Percentiles rank a stretch among this genome's conserved stretches.
These are phyloP conservation scores for Athripsodes cinereus DNA, from an alignment of 2,888 invertebrate species.

Conservation along the genomic window DNA sequence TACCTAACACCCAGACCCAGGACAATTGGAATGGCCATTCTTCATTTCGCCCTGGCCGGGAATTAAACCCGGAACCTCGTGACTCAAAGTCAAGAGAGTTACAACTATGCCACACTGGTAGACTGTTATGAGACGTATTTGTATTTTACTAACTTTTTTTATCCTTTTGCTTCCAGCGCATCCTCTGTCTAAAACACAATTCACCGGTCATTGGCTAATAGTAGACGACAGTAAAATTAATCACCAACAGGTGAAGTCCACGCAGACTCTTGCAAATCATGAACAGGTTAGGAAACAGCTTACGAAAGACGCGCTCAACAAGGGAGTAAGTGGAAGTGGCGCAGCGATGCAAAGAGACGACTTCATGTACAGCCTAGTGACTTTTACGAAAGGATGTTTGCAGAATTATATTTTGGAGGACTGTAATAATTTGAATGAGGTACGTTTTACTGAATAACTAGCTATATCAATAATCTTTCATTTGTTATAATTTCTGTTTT, in stretches of 20 bases:
- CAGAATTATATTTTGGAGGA: conserved; percentile 48
- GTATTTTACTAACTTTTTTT: too few relatives aligned
- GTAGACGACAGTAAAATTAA: conserved; percentile 35
- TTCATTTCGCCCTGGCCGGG: too few relatives aligned
- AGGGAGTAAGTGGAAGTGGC: conserved; percentile 28
- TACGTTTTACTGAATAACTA: too few relatives aligned
- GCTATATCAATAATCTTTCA: too few relatives aligned
- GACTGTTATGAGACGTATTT: too few relatives aligned
- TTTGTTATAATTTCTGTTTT: too few relatives aligned
- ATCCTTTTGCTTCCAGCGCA: conserved; percentile 18
- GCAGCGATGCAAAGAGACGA: conserved; percentile 37
- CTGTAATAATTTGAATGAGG: conserved; percentile 50
- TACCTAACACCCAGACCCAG: too few relatives aligned
- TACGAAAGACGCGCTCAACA: conserved; percentile 33
- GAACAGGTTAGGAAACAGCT: conserved; percentile 30
- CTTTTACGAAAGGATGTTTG: conserved; percentile 44
- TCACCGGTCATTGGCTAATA: conserved; percentile 36
- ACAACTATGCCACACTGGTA: too few relatives aligned
- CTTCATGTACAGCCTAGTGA: conserved; percentile 39
- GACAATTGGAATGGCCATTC: too few relatives aligned
- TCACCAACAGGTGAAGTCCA: background rate
- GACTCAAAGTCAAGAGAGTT: too few relatives aligned
- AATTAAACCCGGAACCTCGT: too few relatives aligned
- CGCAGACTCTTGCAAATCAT: background rate
- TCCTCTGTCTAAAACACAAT: conserved; percentile 16